A percentile compares a stretch with the other conserved stretches of the same genome.
Conservation (phyloP, 35 echinoderm and acorn worm species). For the Eucidaris tribuloides region DNA sequence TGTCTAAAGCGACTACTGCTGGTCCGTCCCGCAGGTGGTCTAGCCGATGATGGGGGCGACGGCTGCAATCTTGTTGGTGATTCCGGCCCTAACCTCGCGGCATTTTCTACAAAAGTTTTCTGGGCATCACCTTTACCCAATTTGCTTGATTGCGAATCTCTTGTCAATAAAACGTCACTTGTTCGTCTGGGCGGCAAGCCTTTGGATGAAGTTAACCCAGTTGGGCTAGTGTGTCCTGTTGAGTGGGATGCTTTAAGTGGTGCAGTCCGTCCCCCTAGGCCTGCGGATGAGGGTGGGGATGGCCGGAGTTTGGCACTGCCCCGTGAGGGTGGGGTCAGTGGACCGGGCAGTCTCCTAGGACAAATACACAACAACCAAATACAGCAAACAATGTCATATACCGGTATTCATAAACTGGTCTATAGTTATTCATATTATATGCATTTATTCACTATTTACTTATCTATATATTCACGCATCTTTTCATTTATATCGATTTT, state of each 20-base stretch:
- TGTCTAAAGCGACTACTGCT: slow-evolving; percentile 31
- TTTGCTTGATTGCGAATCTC: background rate
- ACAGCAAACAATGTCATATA: too few relatives aligned
- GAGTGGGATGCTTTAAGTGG: slow-evolving; percentile 28
- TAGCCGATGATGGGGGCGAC: slow-evolving; percentile 47
- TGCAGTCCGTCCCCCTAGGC: background rate
- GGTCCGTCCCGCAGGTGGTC: background rate
- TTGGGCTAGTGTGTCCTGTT: background rate
- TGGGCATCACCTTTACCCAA: background rate
- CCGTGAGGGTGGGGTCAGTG: background rate
- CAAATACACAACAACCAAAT: background rate
- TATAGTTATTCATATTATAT: too few relatives aligned
- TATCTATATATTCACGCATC: too few relatives aligned
- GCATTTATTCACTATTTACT: too few relatives aligned
- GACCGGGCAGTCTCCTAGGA: slow-evolving; percentile 29
- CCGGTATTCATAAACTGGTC: too few relatives aligned
- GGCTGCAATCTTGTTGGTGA: slow-evolving; percentile 12
- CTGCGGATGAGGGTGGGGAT: slow-evolving; percentile 37
- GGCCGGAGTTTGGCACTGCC: slow-evolving; percentile 20
- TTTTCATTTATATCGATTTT: too few relatives aligned
- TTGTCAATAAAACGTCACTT: background rate
- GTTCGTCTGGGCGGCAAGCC: background rate
- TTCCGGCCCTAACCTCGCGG: background rate
- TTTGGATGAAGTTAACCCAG: background rate
- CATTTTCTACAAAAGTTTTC: background rate